Conservation (phyloP, 2,888 invertebrate species). For the Lasioglossum marginatum region DNA sequence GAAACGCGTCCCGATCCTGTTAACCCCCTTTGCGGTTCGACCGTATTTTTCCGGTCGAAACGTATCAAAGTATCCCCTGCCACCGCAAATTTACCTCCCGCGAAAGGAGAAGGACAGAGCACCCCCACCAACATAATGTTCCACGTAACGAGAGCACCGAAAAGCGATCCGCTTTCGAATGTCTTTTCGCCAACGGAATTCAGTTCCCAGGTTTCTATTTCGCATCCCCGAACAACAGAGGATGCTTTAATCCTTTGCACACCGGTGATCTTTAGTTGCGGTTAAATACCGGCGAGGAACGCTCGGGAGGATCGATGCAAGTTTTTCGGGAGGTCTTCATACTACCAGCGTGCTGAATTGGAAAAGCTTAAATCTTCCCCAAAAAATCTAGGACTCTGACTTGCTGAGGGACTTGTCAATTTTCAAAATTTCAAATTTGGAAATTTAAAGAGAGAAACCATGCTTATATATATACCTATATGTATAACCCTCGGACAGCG, state of each 20-base stretch:
- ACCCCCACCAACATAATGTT: neutral
- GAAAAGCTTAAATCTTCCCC: neutral
- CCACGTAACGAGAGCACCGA: neutral
- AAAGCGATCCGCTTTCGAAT: neutral
- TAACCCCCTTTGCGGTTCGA: conserved; percentile 7
- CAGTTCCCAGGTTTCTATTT: neutral
- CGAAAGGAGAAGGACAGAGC: neutral
- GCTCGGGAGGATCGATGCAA: neutral
- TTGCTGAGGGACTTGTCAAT: too few relatives aligned
- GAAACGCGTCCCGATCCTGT: conserved; percentile 21
- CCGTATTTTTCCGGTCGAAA: neutral
- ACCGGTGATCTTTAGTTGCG: neutral
- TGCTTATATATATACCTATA: too few relatives aligned
- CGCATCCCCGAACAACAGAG: neutral
- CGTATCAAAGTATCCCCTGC: neutral
- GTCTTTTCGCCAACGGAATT: neutral
- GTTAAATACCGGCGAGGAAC: neutral
- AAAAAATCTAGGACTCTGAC: neutral
- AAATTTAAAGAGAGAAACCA: too few relatives aligned
- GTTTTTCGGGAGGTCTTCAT: neutral
- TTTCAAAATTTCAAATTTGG: too few relatives aligned
- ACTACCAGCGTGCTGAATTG: neutral
- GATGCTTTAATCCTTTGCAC: neutral
- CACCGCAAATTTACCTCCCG: neutral
- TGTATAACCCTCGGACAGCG: too few relatives aligned